Evolutionary conservation across 1,140 invertebrate species (phyloP).

Genomic region (Micrasema minimum): DNA sequence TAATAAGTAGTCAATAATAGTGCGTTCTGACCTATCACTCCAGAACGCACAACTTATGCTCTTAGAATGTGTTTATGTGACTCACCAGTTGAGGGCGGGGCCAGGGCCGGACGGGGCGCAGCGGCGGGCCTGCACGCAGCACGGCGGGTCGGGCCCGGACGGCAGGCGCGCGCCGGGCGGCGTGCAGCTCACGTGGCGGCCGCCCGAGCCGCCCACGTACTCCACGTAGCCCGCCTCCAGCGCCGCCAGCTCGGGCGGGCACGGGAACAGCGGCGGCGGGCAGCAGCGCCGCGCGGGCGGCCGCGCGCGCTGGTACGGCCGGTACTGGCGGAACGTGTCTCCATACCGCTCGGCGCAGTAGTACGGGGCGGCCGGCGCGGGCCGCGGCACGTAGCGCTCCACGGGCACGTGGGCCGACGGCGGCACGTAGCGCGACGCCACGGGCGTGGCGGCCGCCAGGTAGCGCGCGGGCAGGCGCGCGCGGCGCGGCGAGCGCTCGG

Average conservation of each 20-base stretch:
- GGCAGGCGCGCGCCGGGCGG: slow-evolving; percentile 63
- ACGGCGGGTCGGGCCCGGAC: slow-evolving; percentile 66
- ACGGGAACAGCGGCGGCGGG: slow-evolving; percentile 66
- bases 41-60: too few species aligned
- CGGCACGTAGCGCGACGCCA: slow-evolving; percentile 67
- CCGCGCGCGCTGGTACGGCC: slow-evolving; percentile 63
- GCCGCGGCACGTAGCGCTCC: slow-evolving; percentile 74
- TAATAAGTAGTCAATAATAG: too few species aligned
- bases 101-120: too few species aligned
- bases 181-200: slow-evolving; percentile 69
- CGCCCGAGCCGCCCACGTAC: slow-evolving; percentile 68
- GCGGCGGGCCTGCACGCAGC: slow-evolving; percentile 66
- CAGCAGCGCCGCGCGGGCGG: slow-evolving; percentile 63
- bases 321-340: slow-evolving; percentile 65
- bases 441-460: slow-evolving; percentile 33
- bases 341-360: slow-evolving; percentile 63
- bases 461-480: slow-evolving; percentile 59
- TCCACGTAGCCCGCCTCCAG: slow-evolving; percentile 65
- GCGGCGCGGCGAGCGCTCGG: slow-evolving; percentile 60
- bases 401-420: slow-evolving; percentile 76
- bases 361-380: slow-evolving; percentile 66
- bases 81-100: slow-evolving; percentile 74
- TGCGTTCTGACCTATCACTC: too few species aligned
- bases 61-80: too few species aligned
- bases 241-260: slow-evolving; percentile 57